Percentiles rank a stretch among this genome's conserved stretches.
phyloP scores from a whole-genome alignment of 2,888 invertebrate species.

The Pachydiplax longipennis region DNA sequence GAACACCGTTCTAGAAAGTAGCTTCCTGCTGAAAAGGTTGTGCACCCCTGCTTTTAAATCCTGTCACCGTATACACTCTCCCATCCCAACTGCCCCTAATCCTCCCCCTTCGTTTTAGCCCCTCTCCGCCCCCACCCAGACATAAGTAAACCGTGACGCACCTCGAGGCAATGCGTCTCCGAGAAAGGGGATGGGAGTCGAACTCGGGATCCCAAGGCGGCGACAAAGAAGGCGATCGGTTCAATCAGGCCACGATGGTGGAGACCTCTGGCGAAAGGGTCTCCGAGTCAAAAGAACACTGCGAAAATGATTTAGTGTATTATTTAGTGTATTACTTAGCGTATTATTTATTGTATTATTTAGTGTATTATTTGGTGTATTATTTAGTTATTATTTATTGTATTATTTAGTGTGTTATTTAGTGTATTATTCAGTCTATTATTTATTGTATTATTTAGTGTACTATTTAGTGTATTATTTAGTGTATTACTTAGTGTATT shows the following conservation, averaged over 20 bases:
- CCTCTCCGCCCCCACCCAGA: background rate
- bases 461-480: too few relatives aligned
- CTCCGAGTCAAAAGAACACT: background rate
- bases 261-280: background rate
- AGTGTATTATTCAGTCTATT: too few relatives aligned
- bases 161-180: background rate
- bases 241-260: background rate
- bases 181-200: background rate
- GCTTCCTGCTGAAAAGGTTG: background rate
- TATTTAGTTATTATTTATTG: too few relatives aligned
- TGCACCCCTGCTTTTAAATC: background rate
- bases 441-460: too few relatives aligned
- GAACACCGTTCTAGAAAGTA: too few relatives aligned
- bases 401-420: too few relatives aligned
- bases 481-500: too few relatives aligned
- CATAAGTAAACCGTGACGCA: constrained; percentile 39
- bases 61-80: background rate
- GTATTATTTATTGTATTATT: too few relatives aligned
- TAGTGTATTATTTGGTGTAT: too few relatives aligned
- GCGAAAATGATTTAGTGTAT: too few relatives aligned
- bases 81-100: background rate
- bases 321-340: too few relatives aligned
- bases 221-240: background rate
- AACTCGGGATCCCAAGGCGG: background rate
- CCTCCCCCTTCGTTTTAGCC: background rate